Evolutionary conservation across 2,888 invertebrate genomes (phyloP), one percentile per base, ranked within the genome.

Genomic region (Lasioglossum malachurum): DNA sequence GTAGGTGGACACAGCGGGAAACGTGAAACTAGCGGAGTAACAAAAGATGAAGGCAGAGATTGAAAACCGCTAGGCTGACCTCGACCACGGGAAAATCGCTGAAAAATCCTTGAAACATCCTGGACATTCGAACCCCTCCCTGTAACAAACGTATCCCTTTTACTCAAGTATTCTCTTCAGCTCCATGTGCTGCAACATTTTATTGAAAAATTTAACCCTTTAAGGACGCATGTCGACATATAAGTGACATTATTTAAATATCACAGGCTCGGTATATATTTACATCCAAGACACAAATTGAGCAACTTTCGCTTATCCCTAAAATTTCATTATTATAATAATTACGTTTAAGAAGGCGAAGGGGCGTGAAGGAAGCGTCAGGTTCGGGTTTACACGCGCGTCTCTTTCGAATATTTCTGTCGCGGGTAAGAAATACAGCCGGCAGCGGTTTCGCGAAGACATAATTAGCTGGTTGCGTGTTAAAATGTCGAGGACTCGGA

Each of bases 1-100:
- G 73, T 73, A 73, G 73, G 73, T 73, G 73, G 73, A 73, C 73
- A 19, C 73, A 49, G 10, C 73, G 73, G 19, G 49, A 73, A 73
- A 49, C 73, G 49, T 46, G 44, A 73, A 73, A 73, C 73, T n/a
- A 23, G 49, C 41, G 44, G 31, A 31, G 46, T 27, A 73, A 75
- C 73, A 49, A 73, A 73, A 73, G 73, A 31, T 23, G 27, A 31
- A 46, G 31, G 23, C 16, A 31, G 49, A 73, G 31, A 31, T 46
- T 8, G 38, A 38, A 69, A 69, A 35, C 69, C 69, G 69, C 38
- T 69, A 69, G 38, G 23, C 10, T 41, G 31, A 73, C 49, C 31
- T 49, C 31, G 46, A 8, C 46, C 31, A 35, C 14, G 14, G 27
- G 44, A 67, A 31, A 67, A 31, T 67, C 27, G 31, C 31, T 35